Evolutionary conservation across 1,140 invertebrate species (phyloP).

Genomic region (Pentalonia nigronervosa): DNA sequence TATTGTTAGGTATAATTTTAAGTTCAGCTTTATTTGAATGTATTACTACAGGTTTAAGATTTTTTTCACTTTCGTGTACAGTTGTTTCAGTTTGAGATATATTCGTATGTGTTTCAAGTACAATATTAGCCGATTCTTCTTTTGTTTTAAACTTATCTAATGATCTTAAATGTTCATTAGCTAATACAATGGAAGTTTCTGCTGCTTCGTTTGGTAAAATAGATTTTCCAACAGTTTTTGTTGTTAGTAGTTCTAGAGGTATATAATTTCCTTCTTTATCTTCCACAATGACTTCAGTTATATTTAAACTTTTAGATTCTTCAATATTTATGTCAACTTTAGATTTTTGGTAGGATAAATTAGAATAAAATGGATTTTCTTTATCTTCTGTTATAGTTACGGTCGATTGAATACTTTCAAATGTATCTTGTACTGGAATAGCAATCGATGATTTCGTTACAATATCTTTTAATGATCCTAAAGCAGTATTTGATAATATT

Average conservation of each 20-base stretch:
- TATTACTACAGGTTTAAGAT: background rate
- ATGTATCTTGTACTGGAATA: conserved; percentile 15
- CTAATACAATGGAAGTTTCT: background rate
- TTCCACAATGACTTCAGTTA: conserved; percentile 43
- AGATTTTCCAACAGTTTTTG: background rate
- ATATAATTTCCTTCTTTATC: conserved; percentile 46
- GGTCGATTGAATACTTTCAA: conserved; percentile 26
- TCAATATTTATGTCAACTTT: conserved; percentile 59
- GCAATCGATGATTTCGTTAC: background rate
- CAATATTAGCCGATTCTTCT: conserved; percentile 61
- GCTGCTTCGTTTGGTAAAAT: conserved; percentile 39
- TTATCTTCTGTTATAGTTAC: conserved; percentile 26
- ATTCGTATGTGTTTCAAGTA: conserved; percentile 61
- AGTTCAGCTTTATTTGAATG: conserved; percentile 57
- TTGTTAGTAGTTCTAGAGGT: background rate
- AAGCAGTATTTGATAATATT: background rate
- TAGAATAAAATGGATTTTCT: conserved; percentile 26
- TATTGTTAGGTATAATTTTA: conserved; percentile 60
- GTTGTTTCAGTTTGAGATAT: conserved; percentile 53
- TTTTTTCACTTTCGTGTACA: conserved; percentile 47
- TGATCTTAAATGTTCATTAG: conserved; percentile 59
- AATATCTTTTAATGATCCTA: conserved; percentile 9
- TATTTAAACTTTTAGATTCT: conserved; percentile 59
- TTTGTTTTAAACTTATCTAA: conserved; percentile 61
- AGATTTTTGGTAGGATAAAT: conserved; percentile 46